Evolutionary conservation across 1,140 invertebrate genomes (phyloP).

Genomic region (Solenopsis invicta): DNA sequence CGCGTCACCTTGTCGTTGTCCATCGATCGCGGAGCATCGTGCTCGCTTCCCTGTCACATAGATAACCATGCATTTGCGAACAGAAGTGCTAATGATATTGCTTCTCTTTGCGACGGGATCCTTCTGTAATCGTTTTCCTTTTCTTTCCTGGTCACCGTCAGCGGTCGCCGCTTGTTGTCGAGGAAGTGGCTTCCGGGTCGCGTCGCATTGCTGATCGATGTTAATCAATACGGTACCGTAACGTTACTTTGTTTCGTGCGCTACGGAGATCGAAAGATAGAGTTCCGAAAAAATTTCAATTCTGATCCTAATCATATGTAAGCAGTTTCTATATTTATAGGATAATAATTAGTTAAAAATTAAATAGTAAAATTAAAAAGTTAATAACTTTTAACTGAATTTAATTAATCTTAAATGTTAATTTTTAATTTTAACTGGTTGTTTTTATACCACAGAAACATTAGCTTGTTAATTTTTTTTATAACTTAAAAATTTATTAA

Average conservation of each 20-base stretch:
- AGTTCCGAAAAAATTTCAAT: not conserved
- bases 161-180: not conserved
- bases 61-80: slow-evolving; percentile 46
- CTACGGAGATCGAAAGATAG: not conserved
- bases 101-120: not conserved
- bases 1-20: not conserved
- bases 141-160: not conserved
- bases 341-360: no score
- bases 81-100: slow-evolving; percentile 33
- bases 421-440: no score
- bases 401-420: no score
- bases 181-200: slow-evolving; percentile 27
- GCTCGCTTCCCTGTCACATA: slow-evolving; percentile 5
- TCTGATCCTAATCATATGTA: not conserved
- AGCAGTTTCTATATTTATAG: not conserved
- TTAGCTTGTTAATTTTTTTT: no score
- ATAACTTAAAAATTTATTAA: no score
- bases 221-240: slow-evolving; percentile 31
- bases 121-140: slow-evolving; percentile 15
- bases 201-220: not conserved
- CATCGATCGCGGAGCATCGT: not conserved
- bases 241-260: slow-evolving; percentile 12
- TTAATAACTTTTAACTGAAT: no score
- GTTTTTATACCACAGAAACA: no score
- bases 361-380: no score